These are phyloP conservation scores for Ophiodon elongatus DNA, from an alignment of 2,113 vertebrate genomes.

Conservation along the genomic window DNA sequence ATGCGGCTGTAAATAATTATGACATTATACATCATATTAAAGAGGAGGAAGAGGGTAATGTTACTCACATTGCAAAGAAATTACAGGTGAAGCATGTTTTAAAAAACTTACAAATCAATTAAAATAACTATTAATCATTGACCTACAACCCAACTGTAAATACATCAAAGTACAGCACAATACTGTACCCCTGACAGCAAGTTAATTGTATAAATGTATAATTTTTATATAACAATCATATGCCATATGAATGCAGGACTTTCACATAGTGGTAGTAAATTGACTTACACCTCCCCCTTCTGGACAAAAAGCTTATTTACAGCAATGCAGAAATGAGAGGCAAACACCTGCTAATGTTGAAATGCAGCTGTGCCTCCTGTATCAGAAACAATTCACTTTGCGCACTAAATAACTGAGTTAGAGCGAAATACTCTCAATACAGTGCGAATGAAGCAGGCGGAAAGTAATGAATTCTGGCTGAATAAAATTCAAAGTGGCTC, in stretches of 20 bases:
- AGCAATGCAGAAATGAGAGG: neutral
- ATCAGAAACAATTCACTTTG: neutral
- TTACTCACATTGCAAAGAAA: neutral
- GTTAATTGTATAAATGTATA: neutral
- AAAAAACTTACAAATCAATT: neutral
- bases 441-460: neutral
- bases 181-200: neutral
- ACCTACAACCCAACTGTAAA: neutral
- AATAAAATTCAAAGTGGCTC: neutral
- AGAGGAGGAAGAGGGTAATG: too few relatives aligned
- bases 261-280: neutral
- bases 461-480: neutral
- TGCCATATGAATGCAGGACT: neutral
- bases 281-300: constrained; percentile 20
- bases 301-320: constrained; percentile 22
- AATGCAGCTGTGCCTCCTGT: neutral
- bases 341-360: neutral
- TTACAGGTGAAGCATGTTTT: neutral
- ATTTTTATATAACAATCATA: neutral
- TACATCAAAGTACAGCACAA: neutral
- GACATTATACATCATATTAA: neutral
- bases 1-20: neutral
- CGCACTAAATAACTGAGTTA: neutral
- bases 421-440: neutral
- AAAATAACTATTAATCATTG: neutral